Conservation (phyloP, 2,797 vertebrate genomes). For the Psittacula derbiana region DNA sequence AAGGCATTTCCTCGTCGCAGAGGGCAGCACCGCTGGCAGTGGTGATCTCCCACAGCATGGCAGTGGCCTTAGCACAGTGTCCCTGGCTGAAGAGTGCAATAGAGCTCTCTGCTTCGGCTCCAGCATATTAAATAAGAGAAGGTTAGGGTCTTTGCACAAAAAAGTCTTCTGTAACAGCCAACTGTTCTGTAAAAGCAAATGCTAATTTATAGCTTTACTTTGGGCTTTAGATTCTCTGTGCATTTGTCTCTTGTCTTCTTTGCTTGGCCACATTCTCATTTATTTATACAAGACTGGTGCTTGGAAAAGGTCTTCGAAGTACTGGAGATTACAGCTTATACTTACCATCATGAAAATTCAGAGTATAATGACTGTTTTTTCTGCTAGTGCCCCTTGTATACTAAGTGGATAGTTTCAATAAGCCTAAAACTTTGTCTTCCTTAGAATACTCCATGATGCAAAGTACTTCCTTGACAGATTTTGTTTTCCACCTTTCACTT, state of each 20-base stretch:
- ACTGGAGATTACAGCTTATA: background rate
- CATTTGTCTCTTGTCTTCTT: background rate
- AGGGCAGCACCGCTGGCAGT: background rate
- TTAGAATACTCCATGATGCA: background rate
- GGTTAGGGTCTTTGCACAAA: background rate
- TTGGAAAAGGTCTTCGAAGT: background rate
- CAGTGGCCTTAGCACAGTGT: background rate
- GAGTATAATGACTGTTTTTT: background rate
- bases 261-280: background rate
- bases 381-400: background rate
- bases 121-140: background rate
- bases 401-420: background rate
- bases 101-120: background rate
- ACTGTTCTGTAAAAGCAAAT: background rate
- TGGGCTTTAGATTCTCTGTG: background rate
- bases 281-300: background rate
- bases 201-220: background rate
- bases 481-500: background rate
- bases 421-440: background rate
- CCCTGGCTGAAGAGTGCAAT: rapidly evolving
- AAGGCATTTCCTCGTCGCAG: background rate
- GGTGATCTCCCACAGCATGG: background rate
- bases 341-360: background rate
- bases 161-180: background rate
- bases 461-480: background rate